Percentiles rank a stretch among this genome's conserved stretches.
Conservation (phyloP, 2,888 invertebrate species). For the Stegana nigrithorax region DNA sequence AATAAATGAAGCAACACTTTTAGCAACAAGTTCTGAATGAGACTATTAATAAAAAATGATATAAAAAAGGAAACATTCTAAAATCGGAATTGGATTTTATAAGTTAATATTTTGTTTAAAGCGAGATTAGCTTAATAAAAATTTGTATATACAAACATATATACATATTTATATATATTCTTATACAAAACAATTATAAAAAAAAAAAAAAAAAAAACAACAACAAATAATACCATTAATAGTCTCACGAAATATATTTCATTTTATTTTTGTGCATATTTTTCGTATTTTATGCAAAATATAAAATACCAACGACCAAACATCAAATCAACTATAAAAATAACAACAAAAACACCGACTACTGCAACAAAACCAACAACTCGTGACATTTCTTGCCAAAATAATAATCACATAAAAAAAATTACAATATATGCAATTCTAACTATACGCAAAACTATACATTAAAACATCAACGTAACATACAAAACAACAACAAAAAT, state of each 20-base stretch:
- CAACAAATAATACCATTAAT: constrained; percentile 55
- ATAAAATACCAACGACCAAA: constrained; percentile 41
- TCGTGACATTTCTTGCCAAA: too few species aligned
- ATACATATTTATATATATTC: constrained; percentile 18
- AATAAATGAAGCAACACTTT: constrained; percentile 59
- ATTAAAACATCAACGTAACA: constrained; percentile 25
- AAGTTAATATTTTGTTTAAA: not conserved
- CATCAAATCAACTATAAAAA: constrained; percentile 39
- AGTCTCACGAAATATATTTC: constrained; percentile 64
- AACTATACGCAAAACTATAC: constrained; percentile 26
- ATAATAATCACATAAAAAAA: constrained; percentile 23
- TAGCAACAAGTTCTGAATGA: constrained; percentile 67
- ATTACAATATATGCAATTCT: constrained; percentile 28
- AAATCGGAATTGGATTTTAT: too few species aligned
- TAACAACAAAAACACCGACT: constrained; percentile 34
- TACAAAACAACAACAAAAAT: constrained; percentile 28
- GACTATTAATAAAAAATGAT: constrained; percentile 63
- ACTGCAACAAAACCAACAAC: constrained; percentile 4
- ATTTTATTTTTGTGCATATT: constrained; percentile 57
- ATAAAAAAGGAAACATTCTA: too few species aligned
- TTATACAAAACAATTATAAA: constrained; percentile 32
- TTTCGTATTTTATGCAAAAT: constrained; percentile 53
- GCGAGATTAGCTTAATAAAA: constrained; percentile 6
- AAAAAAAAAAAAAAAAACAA: constrained; percentile 25
- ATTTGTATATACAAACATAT: constrained; percentile 22